A percentile compares a stretch with the other conserved stretches of the same genome.
These are phyloP conservation scores for Cirrhinus mrigala DNA, from an alignment of 2,797 vertebrate species.

Conservation along the genomic window DNA sequence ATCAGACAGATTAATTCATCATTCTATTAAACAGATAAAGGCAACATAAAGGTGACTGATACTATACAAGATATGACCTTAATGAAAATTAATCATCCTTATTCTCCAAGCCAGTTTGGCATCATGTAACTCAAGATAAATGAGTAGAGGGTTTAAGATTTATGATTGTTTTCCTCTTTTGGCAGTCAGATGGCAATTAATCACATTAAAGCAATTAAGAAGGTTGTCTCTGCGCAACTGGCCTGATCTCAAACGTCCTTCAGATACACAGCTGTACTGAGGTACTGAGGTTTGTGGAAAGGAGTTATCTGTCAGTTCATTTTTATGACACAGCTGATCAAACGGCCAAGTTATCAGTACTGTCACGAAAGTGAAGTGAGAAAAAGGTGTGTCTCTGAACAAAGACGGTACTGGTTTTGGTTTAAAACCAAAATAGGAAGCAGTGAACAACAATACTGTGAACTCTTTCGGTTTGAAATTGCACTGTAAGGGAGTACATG, in stretches of 20 bases:
- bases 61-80: not conserved
- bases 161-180: constrained; percentile 39
- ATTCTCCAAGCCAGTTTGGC: not conserved
- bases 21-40: not conserved
- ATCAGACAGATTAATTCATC: not conserved
- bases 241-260: constrained; percentile 16
- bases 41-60: not conserved
- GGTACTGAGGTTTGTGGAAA: not conserved
- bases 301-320: not conserved
- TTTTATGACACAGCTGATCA: not conserved
- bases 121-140: constrained; percentile 26
- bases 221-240: constrained; percentile 28
- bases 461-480: not conserved
- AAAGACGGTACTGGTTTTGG: constrained; percentile 17
- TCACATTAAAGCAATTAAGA: constrained; percentile 48
- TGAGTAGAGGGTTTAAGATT: constrained; percentile 23
- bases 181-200: constrained; percentile 36
- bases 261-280: not conserved
- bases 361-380: constrained; percentile 21
- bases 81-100: constrained; percentile 13
- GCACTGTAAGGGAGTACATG: not conserved
- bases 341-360: not conserved
- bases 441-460: not conserved
- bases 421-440: not conserved
- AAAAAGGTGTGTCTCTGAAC: constrained; percentile 13